These are phyloP conservation scores for Chondrilla cf. caribensis DNA, from an alignment of 37 sponge, comb jelly and placozoan species.

Conservation along the genomic window DNA sequence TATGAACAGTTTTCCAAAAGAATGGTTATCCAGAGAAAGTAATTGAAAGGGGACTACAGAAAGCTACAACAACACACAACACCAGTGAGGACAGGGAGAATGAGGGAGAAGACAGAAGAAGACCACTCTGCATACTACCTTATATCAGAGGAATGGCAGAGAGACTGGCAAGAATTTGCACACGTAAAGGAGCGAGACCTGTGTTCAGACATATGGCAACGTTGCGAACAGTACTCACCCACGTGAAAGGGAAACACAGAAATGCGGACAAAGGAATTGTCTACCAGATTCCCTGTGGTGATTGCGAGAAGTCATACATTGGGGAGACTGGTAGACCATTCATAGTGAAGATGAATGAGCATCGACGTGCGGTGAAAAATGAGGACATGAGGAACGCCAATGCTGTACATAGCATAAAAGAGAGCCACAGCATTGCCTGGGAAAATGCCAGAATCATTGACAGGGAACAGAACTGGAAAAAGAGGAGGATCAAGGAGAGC, in stretches of 20 bases:
- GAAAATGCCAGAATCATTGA: background rate
- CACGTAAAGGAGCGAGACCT: background rate
- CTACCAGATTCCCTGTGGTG: constrained; percentile 12
- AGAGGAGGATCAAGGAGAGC: constrained; percentile 34
- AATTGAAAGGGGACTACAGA: too few species aligned
- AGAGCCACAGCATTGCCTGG: background rate
- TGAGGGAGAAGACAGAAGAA: too few species aligned
- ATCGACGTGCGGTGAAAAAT: constrained; percentile 17
- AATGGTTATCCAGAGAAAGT: too few species aligned
- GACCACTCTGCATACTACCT: constrained; percentile 11
- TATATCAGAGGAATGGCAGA: background rate
- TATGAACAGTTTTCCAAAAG: too few species aligned
- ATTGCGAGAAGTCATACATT: background rate
- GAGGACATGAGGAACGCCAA: constrained; percentile 19
- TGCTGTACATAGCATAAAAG: constrained; percentile 9
- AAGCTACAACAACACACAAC: too few species aligned
- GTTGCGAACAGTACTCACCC: background rate
- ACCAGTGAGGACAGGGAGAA: too few species aligned
- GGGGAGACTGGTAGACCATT: constrained; percentile 44
- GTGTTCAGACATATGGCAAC: background rate
- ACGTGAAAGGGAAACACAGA: constrained; percentile 7
- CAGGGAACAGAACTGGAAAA: background rate
- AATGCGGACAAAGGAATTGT: constrained; percentile 9
- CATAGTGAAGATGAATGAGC: constrained; percentile 23
- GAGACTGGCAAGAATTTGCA: background rate